A percentile compares a stretch with the other conserved stretches of the same genome.
These are phyloP conservation scores for Protomyctophum bolini DNA, from an alignment of 2,113 vertebrate genomes.

Conservation along the genomic window DNA sequence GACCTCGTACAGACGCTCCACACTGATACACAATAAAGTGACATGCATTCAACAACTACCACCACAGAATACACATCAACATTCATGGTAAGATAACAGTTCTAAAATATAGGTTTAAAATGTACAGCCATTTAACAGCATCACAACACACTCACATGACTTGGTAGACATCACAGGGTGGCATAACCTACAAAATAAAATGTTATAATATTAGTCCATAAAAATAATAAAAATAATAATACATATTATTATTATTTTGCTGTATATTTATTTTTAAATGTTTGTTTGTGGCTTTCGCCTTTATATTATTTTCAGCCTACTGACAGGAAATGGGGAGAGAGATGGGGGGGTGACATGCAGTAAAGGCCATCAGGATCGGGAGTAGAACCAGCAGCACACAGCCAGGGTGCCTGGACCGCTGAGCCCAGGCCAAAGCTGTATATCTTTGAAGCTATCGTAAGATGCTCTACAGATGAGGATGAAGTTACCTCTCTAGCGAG, in stretches of 20 bases:
- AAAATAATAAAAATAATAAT: neutral
- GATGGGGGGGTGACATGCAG: no score
- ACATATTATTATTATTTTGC: no score
- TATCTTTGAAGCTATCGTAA: no score
- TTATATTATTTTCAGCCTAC: no score
- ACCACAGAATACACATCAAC: neutral
- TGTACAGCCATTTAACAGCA: neutral
- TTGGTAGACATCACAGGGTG: slow-evolving; percentile 51
- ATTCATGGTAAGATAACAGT: no score
- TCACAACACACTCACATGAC: slow-evolving; percentile 61
- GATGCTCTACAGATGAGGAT: slow-evolving; percentile 59
- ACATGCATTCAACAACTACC: no score
- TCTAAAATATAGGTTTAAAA: neutral
- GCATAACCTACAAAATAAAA: slow-evolving; percentile 27
- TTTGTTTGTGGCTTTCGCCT: no score
- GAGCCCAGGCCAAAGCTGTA: no score
- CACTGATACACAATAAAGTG: slow-evolving; percentile 39
- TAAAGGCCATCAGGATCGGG: no score
- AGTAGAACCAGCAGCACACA: no score
- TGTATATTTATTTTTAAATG: no score
- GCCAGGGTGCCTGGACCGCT: neutral
- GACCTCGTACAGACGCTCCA: slow-evolving; percentile 47
- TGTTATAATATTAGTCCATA: neutral
- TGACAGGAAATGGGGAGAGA: no score
- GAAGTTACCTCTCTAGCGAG: slow-evolving; percentile 13